These are phyloP conservation scores for Gobionotothen gibberifrons DNA, from an alignment of 2,797 vertebrate genomes.

Conservation along the genomic window DNA sequence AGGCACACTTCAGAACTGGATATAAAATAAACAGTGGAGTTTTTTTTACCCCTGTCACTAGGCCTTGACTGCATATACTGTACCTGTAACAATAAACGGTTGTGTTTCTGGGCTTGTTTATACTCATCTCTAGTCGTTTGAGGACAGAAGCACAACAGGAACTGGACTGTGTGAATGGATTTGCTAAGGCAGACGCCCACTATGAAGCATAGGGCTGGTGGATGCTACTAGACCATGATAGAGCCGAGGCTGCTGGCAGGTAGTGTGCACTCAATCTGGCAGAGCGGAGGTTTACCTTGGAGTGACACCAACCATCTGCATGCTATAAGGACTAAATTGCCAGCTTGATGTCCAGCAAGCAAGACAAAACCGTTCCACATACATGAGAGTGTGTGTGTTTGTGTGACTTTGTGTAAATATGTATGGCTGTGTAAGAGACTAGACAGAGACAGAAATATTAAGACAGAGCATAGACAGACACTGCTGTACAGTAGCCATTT, in stretches of 20 bases:
- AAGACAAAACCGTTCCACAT: conserved; percentile 72
- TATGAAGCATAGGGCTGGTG: conserved; percentile 62
- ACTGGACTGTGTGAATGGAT: conserved; percentile 69
- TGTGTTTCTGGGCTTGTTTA: conserved; percentile 71
- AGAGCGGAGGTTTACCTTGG: conserved; percentile 75
- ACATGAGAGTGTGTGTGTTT: conserved; percentile 58
- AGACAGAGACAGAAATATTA: conserved; percentile 55
- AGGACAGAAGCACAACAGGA: conserved; percentile 80
- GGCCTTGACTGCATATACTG: conserved; percentile 68
- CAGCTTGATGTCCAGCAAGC: conserved; percentile 70
- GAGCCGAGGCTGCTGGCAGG: conserved; percentile 75
- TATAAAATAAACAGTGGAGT: conserved; percentile 78
- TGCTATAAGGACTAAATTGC: conserved; percentile 75
- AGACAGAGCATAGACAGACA: conserved; percentile 14
- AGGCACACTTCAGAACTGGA: conserved; percentile 76
- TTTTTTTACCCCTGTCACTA: conserved; percentile 64
- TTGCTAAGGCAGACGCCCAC: conserved; percentile 67
- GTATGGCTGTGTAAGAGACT: conserved; percentile 36
- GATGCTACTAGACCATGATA: conserved; percentile 77
- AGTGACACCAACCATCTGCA: conserved; percentile 80
- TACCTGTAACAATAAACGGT: conserved; percentile 82
- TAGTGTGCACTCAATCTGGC: conserved; percentile 67
- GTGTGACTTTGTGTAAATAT: conserved; percentile 44
- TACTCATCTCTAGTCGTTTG: conserved; percentile 74
- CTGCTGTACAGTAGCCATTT: conserved; percentile 8